These are phyloP conservation scores for Caenorhabditis doughertyi DNA, from an alignment of 2,888 invertebrate species.

Conservation along the genomic window DNA sequence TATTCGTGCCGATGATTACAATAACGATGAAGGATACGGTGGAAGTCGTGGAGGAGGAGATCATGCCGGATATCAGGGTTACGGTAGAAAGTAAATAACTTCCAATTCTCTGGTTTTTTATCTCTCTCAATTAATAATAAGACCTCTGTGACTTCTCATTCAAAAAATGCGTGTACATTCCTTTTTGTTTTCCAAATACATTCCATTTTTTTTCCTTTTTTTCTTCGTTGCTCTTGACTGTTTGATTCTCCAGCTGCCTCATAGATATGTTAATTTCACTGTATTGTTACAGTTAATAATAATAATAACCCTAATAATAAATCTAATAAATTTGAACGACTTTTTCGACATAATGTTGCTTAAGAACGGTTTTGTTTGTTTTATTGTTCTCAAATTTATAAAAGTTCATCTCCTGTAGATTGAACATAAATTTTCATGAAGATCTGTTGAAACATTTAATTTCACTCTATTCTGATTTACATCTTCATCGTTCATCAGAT, in stretches of 20 bases:
- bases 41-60: constrained; percentile 31
- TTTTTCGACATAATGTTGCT: background rate
- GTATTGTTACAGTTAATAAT: constrained; percentile 31
- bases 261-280: constrained; percentile 11
- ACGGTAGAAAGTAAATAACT: constrained; percentile 51
- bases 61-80: constrained; percentile 51
- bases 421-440: background rate
- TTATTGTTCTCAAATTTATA: background rate
- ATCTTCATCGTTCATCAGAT: constrained; percentile 11
- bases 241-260: constrained; percentile 33
- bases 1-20: constrained; percentile 75
- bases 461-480: constrained; percentile 13
- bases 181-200: constrained; percentile 24
- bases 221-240: constrained; percentile 10
- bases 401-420: too few species aligned
- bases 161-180: constrained; percentile 51
- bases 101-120: background rate
- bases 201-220: constrained; percentile 13
- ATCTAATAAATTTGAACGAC: background rate
- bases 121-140: constrained; percentile 10
- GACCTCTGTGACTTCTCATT: constrained; percentile 53
- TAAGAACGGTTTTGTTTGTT: background rate
- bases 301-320: constrained; percentile 15
- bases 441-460: background rate
- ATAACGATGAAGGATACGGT: constrained; percentile 42